Percentiles rank a stretch among this genome's conserved stretches.
Evolutionary conservation across 2,888 invertebrate species (phyloP).

Genomic region (Zootermopsis nevadensis): DNA sequence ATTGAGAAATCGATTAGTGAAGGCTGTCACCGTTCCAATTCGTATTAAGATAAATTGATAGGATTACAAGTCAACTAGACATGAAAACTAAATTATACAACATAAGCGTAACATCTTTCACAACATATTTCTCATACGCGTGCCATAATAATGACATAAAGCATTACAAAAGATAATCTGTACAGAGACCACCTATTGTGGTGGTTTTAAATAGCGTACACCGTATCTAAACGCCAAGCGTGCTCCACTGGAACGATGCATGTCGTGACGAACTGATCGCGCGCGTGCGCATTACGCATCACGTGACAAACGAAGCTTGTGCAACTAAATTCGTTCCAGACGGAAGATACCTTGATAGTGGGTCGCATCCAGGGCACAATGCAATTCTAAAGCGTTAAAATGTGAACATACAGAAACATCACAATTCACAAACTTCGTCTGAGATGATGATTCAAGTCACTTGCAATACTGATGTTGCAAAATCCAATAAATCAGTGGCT

Average conservation of each 20-base stretch:
- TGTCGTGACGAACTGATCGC: slow-evolving; percentile 37
- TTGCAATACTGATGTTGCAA: too few relatives aligned
- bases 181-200: slow-evolving; percentile 4
- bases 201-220: slow-evolving; percentile 10
- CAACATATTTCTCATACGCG: slow-evolving; percentile 27
- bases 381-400: background rate
- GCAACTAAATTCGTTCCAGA: slow-evolving; percentile 20
- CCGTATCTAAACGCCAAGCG: slow-evolving; percentile 11
- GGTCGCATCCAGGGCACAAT: background rate
- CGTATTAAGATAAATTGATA: slow-evolving; percentile 28
- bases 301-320: background rate
- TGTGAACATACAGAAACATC: background rate
- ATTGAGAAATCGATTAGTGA: slow-evolving; percentile 10
- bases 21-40: slow-evolving; percentile 9
- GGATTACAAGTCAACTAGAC: slow-evolving; percentile 24
- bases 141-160: slow-evolving; percentile 26
- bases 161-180: background rate
- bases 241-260: background rate
- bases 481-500: too few relatives aligned
- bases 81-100: slow-evolving; percentile 18
- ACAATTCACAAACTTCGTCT: too few relatives aligned
- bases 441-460: too few relatives aligned
- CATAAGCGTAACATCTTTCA: background rate
- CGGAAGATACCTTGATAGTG: background rate
- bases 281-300: slow-evolving; percentile 33